Conservation (phyloP, 30 jellyfish, hydroid and myxozoan species). For the Rhopilema esculentum region DNA sequence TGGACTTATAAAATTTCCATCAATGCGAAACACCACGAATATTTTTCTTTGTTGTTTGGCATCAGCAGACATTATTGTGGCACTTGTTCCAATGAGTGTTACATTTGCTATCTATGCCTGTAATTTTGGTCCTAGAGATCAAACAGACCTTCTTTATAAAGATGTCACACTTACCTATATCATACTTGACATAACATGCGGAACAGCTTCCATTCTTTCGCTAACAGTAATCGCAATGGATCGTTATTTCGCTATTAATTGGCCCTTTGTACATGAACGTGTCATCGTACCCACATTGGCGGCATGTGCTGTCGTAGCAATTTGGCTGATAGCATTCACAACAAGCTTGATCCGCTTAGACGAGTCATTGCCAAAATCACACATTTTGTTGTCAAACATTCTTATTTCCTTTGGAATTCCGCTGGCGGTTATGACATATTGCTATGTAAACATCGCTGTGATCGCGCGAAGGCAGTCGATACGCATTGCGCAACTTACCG, state of each 20-base stretch:
- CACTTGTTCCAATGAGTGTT: conserved; percentile 73
- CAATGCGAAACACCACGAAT: conserved; percentile 75
- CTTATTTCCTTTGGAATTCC: conserved; percentile 74
- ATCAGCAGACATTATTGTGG: conserved; percentile 78
- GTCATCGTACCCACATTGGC: conserved; percentile 57
- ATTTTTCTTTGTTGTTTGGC: conserved; percentile 71
- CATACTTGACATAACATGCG: conserved; percentile 71
- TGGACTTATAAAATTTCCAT: conserved; percentile 65
- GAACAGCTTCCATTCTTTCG: conserved; percentile 73
- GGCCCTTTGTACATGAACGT: conserved; percentile 87
- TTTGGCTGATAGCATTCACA: conserved; percentile 65
- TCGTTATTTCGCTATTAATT: conserved; percentile 79
- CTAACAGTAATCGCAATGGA: conserved; percentile 85
- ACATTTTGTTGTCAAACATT: conserved; percentile 45
- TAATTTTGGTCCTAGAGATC: conserved; percentile 52
- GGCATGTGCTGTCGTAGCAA: conserved; percentile 30
- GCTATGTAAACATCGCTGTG: conserved; percentile 79
- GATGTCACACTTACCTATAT: conserved; percentile 33
- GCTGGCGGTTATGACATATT: conserved; percentile 62
- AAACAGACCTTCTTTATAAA: not conserved
- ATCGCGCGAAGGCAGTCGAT: conserved; percentile 87
- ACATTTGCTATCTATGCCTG: conserved; percentile 82
- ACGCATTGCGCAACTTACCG: conserved; percentile 66
- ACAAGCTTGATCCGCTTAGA: conserved; percentile 14
- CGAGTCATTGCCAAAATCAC: not conserved